Evolutionary conservation across 2,888 invertebrate genomes (phyloP).

Genomic region (Dromius quadrimaculatus): DNA sequence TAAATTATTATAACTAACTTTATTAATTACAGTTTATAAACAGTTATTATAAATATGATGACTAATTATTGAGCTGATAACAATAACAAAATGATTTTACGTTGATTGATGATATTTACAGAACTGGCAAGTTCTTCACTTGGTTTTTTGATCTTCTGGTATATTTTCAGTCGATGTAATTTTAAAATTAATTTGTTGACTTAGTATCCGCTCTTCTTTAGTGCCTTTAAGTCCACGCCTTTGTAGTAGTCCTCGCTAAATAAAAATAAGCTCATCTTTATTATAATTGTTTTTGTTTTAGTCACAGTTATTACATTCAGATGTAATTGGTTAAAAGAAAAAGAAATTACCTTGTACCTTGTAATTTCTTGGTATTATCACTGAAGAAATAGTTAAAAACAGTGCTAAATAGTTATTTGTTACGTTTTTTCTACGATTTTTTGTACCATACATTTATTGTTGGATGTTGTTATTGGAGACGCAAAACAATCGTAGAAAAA

Average conservation of each 20-base stretch:
- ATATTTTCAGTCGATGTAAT: constrained; percentile 45
- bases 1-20: constrained; percentile 17
- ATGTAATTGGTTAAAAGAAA: constrained; percentile 8
- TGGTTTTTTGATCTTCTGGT: constrained; percentile 30
- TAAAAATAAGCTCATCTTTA: constrained; percentile 36
- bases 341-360: constrained; percentile 32
- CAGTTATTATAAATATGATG: constrained; percentile 50
- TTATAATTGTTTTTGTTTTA: constrained; percentile 3
- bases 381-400: constrained; percentile 25
- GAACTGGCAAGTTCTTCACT: constrained; percentile 46
- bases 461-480: too few species aligned
- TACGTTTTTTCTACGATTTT: too few species aligned
- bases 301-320: background rate
- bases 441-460: too few species aligned
- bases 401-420: too few species aligned
- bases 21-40: constrained; percentile 44
- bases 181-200: constrained; percentile 34
- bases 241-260: constrained; percentile 94
- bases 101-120: constrained; percentile 35
- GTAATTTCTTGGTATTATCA: constrained; percentile 17
- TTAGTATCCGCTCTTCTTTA: constrained; percentile 84
- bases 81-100: constrained; percentile 34
- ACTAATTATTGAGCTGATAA: constrained; percentile 48
- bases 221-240: constrained; percentile 87
- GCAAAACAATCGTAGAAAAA: too few species aligned